These are phyloP conservation scores for Parauchenoglanis punctatus DNA, from an alignment of 2,797 vertebrate genomes.

Conservation along the genomic window DNA sequence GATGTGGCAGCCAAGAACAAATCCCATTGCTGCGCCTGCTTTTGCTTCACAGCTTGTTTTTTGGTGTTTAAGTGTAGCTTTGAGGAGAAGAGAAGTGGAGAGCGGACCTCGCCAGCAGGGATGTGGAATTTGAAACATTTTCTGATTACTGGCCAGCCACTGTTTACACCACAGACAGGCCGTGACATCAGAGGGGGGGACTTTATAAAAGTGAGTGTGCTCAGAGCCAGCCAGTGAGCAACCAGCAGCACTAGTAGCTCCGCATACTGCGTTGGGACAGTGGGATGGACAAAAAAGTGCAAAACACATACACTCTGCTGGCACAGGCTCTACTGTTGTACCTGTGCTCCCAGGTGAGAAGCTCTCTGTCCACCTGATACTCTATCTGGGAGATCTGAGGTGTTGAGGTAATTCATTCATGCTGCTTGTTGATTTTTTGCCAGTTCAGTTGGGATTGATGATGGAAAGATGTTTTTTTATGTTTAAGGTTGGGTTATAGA, in stretches of 20 bases:
- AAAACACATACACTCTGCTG: conserved; percentile 47
- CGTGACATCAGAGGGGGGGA: conserved; percentile 76
- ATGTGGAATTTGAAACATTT: conserved; percentile 82
- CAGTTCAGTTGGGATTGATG: conserved; percentile 15
- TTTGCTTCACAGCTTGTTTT: conserved; percentile 44
- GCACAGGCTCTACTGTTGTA: conserved; percentile 44
- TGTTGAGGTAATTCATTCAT: conserved; percentile 5
- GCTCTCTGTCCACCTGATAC: conserved; percentile 10
- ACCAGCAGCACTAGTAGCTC: conserved; percentile 63
- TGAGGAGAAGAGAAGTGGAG: conserved; percentile 53
- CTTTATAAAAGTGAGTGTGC: conserved; percentile 78
- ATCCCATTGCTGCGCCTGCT: neutral
- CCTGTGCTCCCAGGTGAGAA: conserved; percentile 49
- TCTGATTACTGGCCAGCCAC: conserved; percentile 71
- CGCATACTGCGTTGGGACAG: conserved; percentile 40
- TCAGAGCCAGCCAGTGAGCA: conserved; percentile 67
- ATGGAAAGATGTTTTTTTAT: neutral
- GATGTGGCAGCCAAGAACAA: conserved; percentile 19
- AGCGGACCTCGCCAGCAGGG: conserved; percentile 72
- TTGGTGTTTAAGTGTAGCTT: conserved; percentile 32
- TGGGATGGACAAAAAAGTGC: conserved; percentile 50
- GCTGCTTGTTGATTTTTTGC: conserved; percentile 10
- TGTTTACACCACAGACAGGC: conserved; percentile 79
- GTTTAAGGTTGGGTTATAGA: neutral
- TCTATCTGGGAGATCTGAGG: conserved; percentile 23